Evolutionary conservation across 2,113 vertebrate species (phyloP).

Genomic region (Nothobranchius kuhntae): DNA sequence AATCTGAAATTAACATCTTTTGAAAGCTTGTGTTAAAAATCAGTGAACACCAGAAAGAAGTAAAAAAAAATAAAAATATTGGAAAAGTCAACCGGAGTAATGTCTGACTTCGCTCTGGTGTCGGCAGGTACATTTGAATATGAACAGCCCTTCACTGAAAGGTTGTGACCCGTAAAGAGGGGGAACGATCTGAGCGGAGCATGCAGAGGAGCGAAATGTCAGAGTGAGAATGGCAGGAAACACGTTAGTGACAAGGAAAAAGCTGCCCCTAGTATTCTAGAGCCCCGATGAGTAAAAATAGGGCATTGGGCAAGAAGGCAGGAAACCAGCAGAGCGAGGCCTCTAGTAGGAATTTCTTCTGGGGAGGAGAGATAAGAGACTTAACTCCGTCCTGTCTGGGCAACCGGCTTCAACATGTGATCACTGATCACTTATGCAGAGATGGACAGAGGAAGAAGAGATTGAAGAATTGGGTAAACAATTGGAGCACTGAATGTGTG

Average conservation of each 20-base stretch:
- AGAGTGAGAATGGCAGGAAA: slow-evolving; percentile 85
- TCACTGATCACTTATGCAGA: slow-evolving; percentile 66
- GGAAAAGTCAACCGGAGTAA: slow-evolving; percentile 25
- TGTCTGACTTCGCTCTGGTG: slow-evolving; percentile 18
- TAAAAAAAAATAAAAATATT: neutral
- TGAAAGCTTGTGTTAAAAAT: slow-evolving; percentile 34
- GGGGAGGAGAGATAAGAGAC: slow-evolving; percentile 90
- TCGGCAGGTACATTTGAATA: slow-evolving; percentile 67
- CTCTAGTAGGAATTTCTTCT: slow-evolving; percentile 94
- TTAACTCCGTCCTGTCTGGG: slow-evolving; percentile 87
- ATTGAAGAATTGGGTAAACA: slow-evolving; percentile 60
- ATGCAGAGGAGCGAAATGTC: slow-evolving; percentile 71
- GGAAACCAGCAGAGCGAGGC: slow-evolving; percentile 90
- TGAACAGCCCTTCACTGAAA: slow-evolving; percentile 61
- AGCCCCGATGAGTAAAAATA: slow-evolving; percentile 90
- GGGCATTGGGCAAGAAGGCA: slow-evolving; percentile 93
- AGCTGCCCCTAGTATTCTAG: slow-evolving; percentile 89
- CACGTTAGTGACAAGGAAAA: slow-evolving; percentile 88
- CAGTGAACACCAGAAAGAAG: slow-evolving; percentile 7
- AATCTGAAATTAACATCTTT: slow-evolving; percentile 52
- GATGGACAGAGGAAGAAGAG: slow-evolving; percentile 60
- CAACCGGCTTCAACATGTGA: slow-evolving; percentile 62
- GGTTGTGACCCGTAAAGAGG: slow-evolving; percentile 73
- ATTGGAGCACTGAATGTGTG: slow-evolving; percentile 38
- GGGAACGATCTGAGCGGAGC: slow-evolving; percentile 55